A percentile compares a stretch with the other conserved stretches of the same genome.
phyloP scores from a whole-genome alignment of 2,797 vertebrate genomes.

The Pteropus rufus region DNA sequence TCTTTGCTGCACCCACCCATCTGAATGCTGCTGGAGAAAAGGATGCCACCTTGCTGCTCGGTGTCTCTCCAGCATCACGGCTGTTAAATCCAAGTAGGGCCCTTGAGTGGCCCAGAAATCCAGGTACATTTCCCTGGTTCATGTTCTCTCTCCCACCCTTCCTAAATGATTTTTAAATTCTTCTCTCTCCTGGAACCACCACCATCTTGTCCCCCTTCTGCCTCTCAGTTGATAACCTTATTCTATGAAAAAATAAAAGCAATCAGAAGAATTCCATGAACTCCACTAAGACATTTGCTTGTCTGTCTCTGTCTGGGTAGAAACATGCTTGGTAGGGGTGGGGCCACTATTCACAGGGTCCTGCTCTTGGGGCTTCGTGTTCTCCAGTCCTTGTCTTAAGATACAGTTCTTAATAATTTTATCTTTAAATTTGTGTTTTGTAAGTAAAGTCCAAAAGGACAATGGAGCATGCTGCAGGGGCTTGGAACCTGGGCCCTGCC shows the following conservation, averaged over 20 bases:
- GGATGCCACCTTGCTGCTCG: background rate
- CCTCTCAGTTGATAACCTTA: background rate
- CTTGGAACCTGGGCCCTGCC: background rate
- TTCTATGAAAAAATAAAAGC: background rate
- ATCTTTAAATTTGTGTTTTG: background rate
- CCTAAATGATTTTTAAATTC: background rate
- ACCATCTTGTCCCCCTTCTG: background rate
- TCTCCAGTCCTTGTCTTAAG: background rate
- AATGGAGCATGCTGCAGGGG: background rate
- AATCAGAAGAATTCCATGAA: background rate
- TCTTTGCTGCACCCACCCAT: background rate
- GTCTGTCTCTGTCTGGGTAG: background rate
- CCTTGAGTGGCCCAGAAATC: background rate
- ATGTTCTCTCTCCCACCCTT: background rate
- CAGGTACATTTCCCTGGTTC: background rate
- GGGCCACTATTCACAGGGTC: background rate
- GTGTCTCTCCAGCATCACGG: background rate
- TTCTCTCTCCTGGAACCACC: background rate
- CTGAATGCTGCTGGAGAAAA: background rate
- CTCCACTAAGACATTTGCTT: background rate
- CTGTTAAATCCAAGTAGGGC: background rate
- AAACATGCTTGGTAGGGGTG: background rate
- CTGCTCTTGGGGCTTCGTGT: background rate
- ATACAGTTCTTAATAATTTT: background rate
- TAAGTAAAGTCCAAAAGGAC: background rate